Evolutionary conservation across 2,888 invertebrate genomes (phyloP).

Genomic region (Eupithecia pulchellata): DNA sequence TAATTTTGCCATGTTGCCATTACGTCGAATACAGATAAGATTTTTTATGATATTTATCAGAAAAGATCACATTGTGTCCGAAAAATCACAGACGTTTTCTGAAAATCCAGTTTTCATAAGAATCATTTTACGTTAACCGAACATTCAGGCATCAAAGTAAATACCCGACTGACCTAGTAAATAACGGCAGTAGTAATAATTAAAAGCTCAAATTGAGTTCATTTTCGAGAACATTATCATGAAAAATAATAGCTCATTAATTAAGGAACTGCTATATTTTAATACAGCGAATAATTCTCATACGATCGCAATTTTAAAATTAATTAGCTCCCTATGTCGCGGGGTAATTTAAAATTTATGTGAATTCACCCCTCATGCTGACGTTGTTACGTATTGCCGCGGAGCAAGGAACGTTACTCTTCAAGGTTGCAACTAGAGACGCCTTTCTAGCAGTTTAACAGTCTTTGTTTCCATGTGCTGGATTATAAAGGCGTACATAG

Average conservation of each 20-base stretch:
- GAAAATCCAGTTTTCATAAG: no score
- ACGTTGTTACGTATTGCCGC: conserved; percentile 49
- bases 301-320: conserved; percentile 59
- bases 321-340: conserved; percentile 61
- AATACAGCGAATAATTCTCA: conserved; percentile 46
- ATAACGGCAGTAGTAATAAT: background rate
- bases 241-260: conserved; percentile 35
- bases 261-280: conserved; percentile 32
- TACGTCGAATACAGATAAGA: no score
- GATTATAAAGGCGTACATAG: no score
- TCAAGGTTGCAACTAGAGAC: background rate
- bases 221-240: conserved; percentile 23
- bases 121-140: background rate
- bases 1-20: no score
- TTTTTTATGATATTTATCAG: no score
- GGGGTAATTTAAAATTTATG: conserved; percentile 63
- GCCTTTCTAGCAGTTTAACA: background rate
- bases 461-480: no score
- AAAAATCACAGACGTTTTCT: no score
- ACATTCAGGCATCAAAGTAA: background rate
- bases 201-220: conserved; percentile 14
- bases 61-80: no score
- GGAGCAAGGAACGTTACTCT: conserved; percentile 20
- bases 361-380: conserved; percentile 53
- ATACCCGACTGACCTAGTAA: conserved; percentile 4